Evolutionary conservation across 2,113 vertebrate genomes (phyloP), one percentile per base, ranked within the genome.

Genomic region (Anhinga rufa): DNA sequence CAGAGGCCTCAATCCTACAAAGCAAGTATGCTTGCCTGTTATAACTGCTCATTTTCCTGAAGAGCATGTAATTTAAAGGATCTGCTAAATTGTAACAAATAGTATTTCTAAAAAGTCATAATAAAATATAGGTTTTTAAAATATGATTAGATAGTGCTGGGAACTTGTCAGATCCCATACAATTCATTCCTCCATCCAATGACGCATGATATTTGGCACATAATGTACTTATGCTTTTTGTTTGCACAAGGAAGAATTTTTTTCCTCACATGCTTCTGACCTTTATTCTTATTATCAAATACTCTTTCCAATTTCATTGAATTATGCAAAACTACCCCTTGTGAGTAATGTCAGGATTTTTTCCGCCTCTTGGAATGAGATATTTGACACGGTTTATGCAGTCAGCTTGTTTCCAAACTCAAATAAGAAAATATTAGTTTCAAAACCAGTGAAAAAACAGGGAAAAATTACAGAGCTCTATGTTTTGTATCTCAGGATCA

Each of bases 101-200:
- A 61, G 60, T 62, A 55, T 72, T 92, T 89, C 46, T 95, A 71
- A 91, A 94, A 94, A 96, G 49, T 86, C 90, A 93, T 58, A 91
- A 92, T 86, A 94, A 94, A 95, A 60, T 44, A 82, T 4, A 25
- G 74, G 52, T 6, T 38, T 92, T 93, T 85, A 62, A 92, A 94
- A 91, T 89, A 54, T 40, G 75, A 91, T 95, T 88, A 93, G 71
- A 70, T 58, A 95, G 76, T 72, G 24, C 71, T 66, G 71, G 42
- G 88, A 94, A 91, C 86, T 89, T 94, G 77, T 95, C 92, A 94
- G 62, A 90, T 91, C 86, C 91, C 81, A 95, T 85, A 94, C 74
- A 95, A 79, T 90, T 92, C 90, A 64, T 96, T 69, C 52, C 40
- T 34, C 55, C 22, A 76, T 60, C 13, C 86, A 91, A 26, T 78